A percentile compares a stretch with the other conserved stretches of the same genome.
Evolutionary conservation across 1,140 invertebrate species (phyloP).

Genomic region (Campoletis sonorensis): DNA sequence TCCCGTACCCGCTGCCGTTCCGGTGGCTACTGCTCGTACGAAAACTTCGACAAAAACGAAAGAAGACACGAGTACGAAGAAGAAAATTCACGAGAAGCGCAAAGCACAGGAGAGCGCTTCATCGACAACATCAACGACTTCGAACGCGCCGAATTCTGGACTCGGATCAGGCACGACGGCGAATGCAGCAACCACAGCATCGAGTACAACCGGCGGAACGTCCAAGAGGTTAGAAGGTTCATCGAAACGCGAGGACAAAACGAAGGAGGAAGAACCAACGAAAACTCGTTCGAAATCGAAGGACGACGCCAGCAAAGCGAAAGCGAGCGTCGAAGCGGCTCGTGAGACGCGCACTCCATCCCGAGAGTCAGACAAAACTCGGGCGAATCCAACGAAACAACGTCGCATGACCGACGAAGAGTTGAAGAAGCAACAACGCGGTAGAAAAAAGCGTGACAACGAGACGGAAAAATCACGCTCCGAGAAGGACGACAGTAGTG

Average conservation of each 20-base stretch:
- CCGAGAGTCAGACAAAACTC: slow-evolving; percentile 71
- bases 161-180: slow-evolving; percentile 40
- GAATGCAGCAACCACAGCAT: background rate
- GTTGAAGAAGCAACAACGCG: slow-evolving; percentile 72
- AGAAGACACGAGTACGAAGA: slow-evolving; percentile 61
- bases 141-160: slow-evolving; percentile 41
- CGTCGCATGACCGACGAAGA: slow-evolving; percentile 75
- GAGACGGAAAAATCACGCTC: slow-evolving; percentile 68
- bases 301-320: slow-evolving; percentile 65
- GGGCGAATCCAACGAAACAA: slow-evolving; percentile 66
- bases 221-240: slow-evolving; percentile 54
- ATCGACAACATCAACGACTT: background rate
- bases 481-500: slow-evolving; percentile 61
- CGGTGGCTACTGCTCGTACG: slow-evolving; percentile 46
- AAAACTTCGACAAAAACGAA: slow-evolving; percentile 59
- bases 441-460: slow-evolving; percentile 76
- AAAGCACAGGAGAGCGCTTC: slow-evolving; percentile 56
- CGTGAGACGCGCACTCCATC: slow-evolving; percentile 64
- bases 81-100: slow-evolving; percentile 69
- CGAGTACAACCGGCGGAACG: slow-evolving; percentile 40
- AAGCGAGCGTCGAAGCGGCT: slow-evolving; percentile 54
- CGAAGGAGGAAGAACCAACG: slow-evolving; percentile 72
- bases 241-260: slow-evolving; percentile 71
- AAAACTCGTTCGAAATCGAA: slow-evolving; percentile 75
- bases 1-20: slow-evolving; percentile 51